Evolutionary conservation across 2,797 vertebrate species (phyloP), one percentile per base, ranked within the genome.

Genomic region (Phrynocephalus guinanensis): DNA sequence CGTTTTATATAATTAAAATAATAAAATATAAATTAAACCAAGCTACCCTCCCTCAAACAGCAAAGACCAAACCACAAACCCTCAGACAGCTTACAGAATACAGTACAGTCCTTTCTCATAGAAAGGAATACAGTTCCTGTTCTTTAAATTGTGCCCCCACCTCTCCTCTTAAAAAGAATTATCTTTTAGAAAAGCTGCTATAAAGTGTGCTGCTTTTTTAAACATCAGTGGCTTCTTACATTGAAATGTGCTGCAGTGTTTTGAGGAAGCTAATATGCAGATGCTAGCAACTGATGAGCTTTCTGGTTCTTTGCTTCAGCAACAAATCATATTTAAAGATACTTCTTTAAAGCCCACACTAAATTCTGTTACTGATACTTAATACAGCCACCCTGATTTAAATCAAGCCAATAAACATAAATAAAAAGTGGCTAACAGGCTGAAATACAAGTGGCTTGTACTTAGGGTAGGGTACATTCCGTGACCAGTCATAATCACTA

Each of bases 321-420:
- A 68, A 28, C 24, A 82, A 68, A 67, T 24, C 9, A 82, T 48
- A 68, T 26, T 67, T 67, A 67, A 67, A 67, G 22, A 66, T 44
- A 80, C 3, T 38, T 1, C 60, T 78, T 44, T 78, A 78, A 78
- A 26, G 24, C 20, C 18, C 60, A 63, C 18, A 7, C 15, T 70
- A 10, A 83, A 52, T 82, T 82, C 44, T 82, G 16, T 70, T 77
- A 20, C 56, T 30, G 71, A 87, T 75, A 48, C 28, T 82, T 73
- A 76, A 82, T 75, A 60, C 33, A 66, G 20, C 52, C 30, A 20
- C 20, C 38, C 24, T 75, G 11, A 82, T 22, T 63, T 84, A 10
- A 73, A 28, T n/a, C 11, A 33, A 33, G 18, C n/a, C 30, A 28
- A 33, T n/a, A 24, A 73, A 75, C 20, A 16, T 44, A 63, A 76